phyloP scores from a whole-genome alignment of 1,140 invertebrate species.

The Aphelenchoides avenae region DNA sequence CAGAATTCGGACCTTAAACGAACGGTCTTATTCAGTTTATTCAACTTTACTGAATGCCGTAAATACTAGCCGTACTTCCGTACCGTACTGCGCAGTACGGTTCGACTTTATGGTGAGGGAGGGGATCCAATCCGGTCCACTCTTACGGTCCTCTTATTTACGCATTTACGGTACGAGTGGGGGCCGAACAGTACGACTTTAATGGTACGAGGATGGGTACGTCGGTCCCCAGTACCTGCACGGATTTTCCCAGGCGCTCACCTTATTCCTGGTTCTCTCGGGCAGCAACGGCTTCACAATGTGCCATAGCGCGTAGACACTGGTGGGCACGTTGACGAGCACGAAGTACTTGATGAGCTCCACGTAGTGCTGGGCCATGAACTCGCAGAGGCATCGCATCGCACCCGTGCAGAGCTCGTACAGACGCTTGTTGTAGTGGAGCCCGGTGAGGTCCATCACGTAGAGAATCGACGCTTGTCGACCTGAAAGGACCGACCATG shows the following conservation, averaged over 20 bases:
- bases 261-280: slow-evolving; percentile 43
- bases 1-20: slow-evolving; percentile 41
- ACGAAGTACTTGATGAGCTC: slow-evolving; percentile 53
- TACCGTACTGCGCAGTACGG: no score
- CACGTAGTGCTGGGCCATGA: slow-evolving; percentile 52
- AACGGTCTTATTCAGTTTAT: no score
- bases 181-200: no score
- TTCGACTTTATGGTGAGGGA: no score
- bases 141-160: no score
- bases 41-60: no score
- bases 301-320: slow-evolving; percentile 31
- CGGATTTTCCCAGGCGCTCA: background rate
- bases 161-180: no score
- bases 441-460: slow-evolving; percentile 47
- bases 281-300: slow-evolving; percentile 41
- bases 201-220: no score
- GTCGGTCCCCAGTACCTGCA: background rate
- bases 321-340: slow-evolving; percentile 36
- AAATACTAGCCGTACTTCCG: no score
- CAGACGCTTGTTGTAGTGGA: slow-evolving; percentile 47
- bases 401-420: slow-evolving; percentile 41
- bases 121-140: no score
- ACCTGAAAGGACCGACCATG: slow-evolving; percentile 22
- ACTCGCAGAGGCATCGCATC: slow-evolving; percentile 38
- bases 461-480: slow-evolving; percentile 49